Evolutionary conservation across 1,140 invertebrate genomes (phyloP).

Genomic region (Eupeodes corollae): DNA sequence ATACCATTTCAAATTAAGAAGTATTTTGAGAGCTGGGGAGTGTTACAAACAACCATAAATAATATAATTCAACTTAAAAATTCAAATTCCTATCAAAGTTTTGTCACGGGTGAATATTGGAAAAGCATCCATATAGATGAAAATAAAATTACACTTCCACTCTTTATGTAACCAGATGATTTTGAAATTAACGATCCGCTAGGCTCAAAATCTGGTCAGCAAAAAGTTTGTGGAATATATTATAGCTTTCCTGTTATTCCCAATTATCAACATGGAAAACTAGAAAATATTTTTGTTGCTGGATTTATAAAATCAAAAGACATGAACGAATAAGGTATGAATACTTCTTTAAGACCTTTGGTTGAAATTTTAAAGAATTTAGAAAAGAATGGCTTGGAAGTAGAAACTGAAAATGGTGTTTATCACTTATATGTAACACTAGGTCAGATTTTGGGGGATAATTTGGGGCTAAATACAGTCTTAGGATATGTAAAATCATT

Average conservation of each 20-base stretch:
- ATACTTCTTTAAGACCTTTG: not conserved
- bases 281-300: not conserved
- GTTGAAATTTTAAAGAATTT: not conserved
- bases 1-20: not conserved
- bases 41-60: not conserved
- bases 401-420: not conserved
- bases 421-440: not conserved
- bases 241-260: not conserved
- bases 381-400: not conserved
- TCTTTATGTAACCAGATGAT: too few relatives aligned
- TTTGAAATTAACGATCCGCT: not conserved
- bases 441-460: too few relatives aligned
- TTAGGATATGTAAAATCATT: not conserved
- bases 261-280: not conserved
- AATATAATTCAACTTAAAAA: not conserved
- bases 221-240: not conserved
- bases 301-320: not conserved
- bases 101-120: not conserved
- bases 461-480: not conserved
- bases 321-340: not conserved
- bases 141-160: not conserved
- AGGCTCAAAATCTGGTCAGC: not conserved
- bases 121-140: not conserved
- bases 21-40: not conserved
- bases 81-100: not conserved